These are phyloP conservation scores for Sebastes baramenuke DNA, from an alignment of 2,797 vertebrate species.

Conservation along the genomic window DNA sequence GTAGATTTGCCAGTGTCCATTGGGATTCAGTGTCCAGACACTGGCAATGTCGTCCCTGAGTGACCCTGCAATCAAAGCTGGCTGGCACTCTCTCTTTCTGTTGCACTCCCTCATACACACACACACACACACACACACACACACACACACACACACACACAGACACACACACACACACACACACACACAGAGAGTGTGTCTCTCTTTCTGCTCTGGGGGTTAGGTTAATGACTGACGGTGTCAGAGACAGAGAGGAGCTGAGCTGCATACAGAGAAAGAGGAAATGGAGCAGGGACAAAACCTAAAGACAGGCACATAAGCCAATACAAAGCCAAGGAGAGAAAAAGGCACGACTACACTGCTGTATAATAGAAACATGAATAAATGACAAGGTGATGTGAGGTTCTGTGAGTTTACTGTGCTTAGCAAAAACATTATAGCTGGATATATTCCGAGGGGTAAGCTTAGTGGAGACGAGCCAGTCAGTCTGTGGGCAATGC, in stretches of 20 bases:
- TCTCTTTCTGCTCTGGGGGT: slow-evolving; percentile 41
- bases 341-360: not conserved
- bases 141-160: not conserved
- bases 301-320: slow-evolving; percentile 28
- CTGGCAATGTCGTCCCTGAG: slow-evolving; percentile 47
- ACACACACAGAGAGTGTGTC: not conserved
- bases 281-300: slow-evolving; percentile 52
- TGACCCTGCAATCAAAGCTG: slow-evolving; percentile 62
- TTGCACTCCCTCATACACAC: not conserved
- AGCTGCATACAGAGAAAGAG: slow-evolving; percentile 37
- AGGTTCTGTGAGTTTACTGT: not conserved
- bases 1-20: slow-evolving; percentile 22
- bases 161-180: not conserved
- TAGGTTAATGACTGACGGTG: slow-evolving; percentile 62
- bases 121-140: not conserved
- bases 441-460: not conserved
- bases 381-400: slow-evolving; percentile 7
- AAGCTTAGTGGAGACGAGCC: not conserved
- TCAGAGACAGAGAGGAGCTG: slow-evolving; percentile 38
- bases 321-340: not conserved
- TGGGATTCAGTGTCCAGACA: slow-evolving; percentile 49
- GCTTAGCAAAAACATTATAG: not conserved
- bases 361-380: not conserved
- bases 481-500: not conserved
- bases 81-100: slow-evolving; percentile 25